These are phyloP conservation scores for Gastracanthus pulcherrimus DNA, from an alignment of 2,888 invertebrate species.

Conservation along the genomic window DNA sequence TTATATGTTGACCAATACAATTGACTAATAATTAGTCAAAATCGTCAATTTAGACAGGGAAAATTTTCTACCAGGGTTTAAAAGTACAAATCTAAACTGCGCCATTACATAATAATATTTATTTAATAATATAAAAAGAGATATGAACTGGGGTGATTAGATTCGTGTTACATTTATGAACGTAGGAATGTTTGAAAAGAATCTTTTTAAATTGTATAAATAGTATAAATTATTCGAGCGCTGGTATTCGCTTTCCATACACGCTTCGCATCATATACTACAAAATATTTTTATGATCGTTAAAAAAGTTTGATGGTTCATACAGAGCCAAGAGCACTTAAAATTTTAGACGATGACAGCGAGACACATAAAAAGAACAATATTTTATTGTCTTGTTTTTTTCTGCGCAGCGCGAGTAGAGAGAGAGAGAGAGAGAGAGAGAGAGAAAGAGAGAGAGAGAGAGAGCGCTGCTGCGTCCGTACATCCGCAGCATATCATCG, in stretches of 20 bases:
- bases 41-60: background rate
- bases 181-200: background rate
- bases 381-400: conserved; percentile 40
- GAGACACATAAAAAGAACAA: conserved; percentile 44
- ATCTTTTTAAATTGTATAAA: conserved; percentile 26
- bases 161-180: background rate
- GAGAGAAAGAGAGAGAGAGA: too few species aligned
- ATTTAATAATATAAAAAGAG: background rate
- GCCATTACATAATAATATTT: background rate
- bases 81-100: too few species aligned
- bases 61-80: too few species aligned
- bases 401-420: background rate
- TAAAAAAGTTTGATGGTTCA: conserved; percentile 37
- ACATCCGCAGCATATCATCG: conserved; percentile 36
- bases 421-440: too few species aligned
- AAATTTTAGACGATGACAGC: conserved; percentile 51
- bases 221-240: conserved; percentile 37
- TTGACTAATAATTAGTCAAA: background rate
- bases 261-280: background rate
- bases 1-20: too few species aligned
- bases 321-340: conserved; percentile 39
- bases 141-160: background rate
- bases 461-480: too few species aligned
- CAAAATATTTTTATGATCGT: conserved; percentile 40
- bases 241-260: background rate